phyloP scores from a whole-genome alignment of 2,797 vertebrate species.

The Notolepis coatsorum region DNA sequence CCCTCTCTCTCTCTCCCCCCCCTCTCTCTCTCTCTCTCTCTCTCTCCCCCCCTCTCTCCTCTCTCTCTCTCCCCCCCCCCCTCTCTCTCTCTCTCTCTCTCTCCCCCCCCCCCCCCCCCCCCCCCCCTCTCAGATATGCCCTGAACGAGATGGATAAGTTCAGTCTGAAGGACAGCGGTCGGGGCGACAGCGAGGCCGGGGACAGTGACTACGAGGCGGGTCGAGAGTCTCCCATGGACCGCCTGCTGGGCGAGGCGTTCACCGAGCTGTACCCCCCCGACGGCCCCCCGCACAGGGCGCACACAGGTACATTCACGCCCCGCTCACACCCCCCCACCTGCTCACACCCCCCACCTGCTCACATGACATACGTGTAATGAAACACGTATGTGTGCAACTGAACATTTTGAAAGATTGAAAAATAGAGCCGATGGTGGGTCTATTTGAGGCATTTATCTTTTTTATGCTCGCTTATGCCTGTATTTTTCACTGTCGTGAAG shows the following conservation, averaged over 20 bases:
- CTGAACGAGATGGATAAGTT: slow-evolving; percentile 99
- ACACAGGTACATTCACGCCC: slow-evolving; percentile 89
- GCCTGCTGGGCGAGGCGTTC: slow-evolving; percentile 96
- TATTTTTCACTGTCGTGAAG: too few species aligned
- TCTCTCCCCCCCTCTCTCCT: not conserved
- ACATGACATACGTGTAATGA: too few species aligned
- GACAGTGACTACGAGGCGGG: slow-evolving; percentile 98
- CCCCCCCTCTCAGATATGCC: slow-evolving; percentile 84
- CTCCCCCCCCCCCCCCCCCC: not conserved
- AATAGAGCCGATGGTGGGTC: too few species aligned
- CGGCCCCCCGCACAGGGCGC: slow-evolving; percentile 88
- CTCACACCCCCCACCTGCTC: not conserved
- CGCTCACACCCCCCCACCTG: not conserved
- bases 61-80: not conserved
- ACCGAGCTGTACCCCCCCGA: slow-evolving; percentile 94
- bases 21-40: not conserved
- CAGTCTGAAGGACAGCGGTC: slow-evolving; percentile 98
- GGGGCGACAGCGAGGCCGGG: slow-evolving; percentile 97
- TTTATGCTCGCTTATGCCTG: too few species aligned
- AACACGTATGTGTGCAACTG: too few species aligned
- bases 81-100: not conserved
- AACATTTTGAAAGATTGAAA: too few species aligned
- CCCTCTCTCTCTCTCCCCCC: not conserved
- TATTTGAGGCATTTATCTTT: too few species aligned
- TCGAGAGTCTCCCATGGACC: slow-evolving; percentile 94